Base-by-base conservation (phyloP, 2,797 vertebrate genomes). In the Phalloptychus januarius region DNA sequence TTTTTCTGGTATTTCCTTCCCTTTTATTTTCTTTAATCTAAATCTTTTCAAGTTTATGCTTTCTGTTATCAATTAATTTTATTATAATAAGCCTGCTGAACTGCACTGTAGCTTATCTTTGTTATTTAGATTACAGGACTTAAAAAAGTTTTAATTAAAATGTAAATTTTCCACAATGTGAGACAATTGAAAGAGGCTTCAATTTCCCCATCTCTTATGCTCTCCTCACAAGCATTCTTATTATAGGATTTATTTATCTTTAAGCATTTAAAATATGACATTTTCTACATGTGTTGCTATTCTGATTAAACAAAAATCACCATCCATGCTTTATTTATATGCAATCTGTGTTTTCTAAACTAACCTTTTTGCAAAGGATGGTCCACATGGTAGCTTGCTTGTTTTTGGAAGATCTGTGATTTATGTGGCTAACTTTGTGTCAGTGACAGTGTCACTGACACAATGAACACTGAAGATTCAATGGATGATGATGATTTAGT, bases 81-180 rank as follows among this genome's bases (percentile, higher is more conserved):
- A 23, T 61, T 25, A 45, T 31, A 40, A 79, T 75, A n/a, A 44
- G 54, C 76, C 44, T n/a, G 40, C 28, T 23, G 23, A 12, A n/a
- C 42, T 5, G 45, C 38, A 25, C n/a, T 0, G 58, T 54, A 18
- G 16, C 40, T 71, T 56, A 36, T 74, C 31, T 7, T 52, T 12
- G 15, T 44, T 36, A 65, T 42, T 56, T 46, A 33, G n/a, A 44
- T 75, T 74, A 63, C 46, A 58, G n/a, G 1, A 52, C 50, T 69
- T 20, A 23, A 61, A 42, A 28, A 83, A 71, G 67, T 48, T 12
- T 2, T 52, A 75, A 75, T 78, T 69, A 15, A 48, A 28, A 81
- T 81, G 79, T 54, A 75, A 80, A 83, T 76, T 44, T 48, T 83
- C 31, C 65, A 56, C 76, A 80, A 56, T 76, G 36, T 48, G 11